Evolutionary conservation across 2,797 vertebrate genomes (phyloP).

Genomic region (Pachyuromys duprasi): DNA sequence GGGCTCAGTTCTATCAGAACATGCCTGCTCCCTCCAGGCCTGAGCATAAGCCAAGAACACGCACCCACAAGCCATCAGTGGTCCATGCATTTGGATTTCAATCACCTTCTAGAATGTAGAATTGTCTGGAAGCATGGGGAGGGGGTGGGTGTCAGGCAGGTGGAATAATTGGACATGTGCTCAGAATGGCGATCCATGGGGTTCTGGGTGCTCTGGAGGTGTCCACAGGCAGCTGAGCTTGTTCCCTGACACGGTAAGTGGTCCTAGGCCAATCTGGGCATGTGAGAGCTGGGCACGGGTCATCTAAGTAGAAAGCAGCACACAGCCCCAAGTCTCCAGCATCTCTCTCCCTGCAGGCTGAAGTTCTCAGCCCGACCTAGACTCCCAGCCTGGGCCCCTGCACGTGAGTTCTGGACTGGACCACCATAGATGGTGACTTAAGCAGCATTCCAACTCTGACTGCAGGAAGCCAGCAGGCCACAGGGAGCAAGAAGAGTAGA

Average conservation of each 20-base stretch:
- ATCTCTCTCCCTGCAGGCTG: not conserved
- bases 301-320: not conserved
- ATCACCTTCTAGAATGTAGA: not conserved
- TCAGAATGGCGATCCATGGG: not conserved
- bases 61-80: not conserved
- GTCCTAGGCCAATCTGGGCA: not conserved
- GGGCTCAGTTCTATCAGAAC: slow-evolving; percentile 60
- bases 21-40: not conserved
- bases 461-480: not conserved
- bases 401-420: not conserved
- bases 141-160: no score
- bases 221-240: not conserved
- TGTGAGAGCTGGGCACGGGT: fast-evolving
- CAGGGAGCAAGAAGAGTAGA: not conserved
- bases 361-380: not conserved
- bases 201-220: not conserved
- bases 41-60: slow-evolving; percentile 57
- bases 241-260: not conserved
- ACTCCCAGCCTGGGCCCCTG: not conserved
- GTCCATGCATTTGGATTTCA: not conserved
- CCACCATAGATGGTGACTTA: not conserved
- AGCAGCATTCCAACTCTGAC: not conserved
- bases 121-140: fast-evolving
- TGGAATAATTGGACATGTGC: not conserved
- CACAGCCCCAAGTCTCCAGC: not conserved